phyloP scores from a whole-genome alignment of 53 echinoderm and acorn worm species.

The Paelopatides confundens region DNA sequence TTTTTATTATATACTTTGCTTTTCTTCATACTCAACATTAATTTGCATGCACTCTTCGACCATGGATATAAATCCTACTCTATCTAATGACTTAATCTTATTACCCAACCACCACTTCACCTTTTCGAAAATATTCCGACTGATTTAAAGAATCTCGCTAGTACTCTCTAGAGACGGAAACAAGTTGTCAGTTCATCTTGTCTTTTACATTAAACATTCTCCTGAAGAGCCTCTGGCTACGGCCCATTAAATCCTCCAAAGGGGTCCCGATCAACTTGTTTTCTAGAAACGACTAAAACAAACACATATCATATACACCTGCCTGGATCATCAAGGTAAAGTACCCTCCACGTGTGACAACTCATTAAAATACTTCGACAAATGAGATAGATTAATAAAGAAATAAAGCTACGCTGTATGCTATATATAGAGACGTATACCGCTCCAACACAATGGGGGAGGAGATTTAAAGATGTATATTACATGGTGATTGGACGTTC shows the following conservation, averaged over 20 bases:
- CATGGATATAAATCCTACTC: background rate
- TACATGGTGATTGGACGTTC: too few relatives aligned
- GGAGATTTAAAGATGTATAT: too few relatives aligned
- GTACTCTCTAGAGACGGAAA: constrained; percentile 17
- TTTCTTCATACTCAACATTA: background rate
- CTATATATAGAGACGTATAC: too few relatives aligned
- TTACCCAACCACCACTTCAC: constrained; percentile 27
- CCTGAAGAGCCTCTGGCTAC: constrained; percentile 24
- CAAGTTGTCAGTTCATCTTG: constrained; percentile 21
- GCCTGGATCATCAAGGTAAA: background rate
- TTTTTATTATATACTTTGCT: too few relatives aligned
- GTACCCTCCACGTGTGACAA: constrained; percentile 22
- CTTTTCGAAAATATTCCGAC: constrained; percentile 25
- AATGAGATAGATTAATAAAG: constrained; percentile 23
- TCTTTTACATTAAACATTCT: constrained; percentile 9
- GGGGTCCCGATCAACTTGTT: constrained; percentile 33
- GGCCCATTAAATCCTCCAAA: constrained; percentile 40
- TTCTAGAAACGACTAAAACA: constrained; percentile 22
- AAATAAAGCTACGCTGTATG: background rate
- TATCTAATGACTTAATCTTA: constrained; percentile 35
- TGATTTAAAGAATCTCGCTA: background rate
- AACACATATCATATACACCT: constrained; percentile 17
- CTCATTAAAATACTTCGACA: constrained; percentile 36
- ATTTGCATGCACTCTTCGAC: background rate
- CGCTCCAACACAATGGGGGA: too few relatives aligned